Evolutionary conservation across 2,888 invertebrate species (phyloP).

Genomic region (Nineta flava): DNA sequence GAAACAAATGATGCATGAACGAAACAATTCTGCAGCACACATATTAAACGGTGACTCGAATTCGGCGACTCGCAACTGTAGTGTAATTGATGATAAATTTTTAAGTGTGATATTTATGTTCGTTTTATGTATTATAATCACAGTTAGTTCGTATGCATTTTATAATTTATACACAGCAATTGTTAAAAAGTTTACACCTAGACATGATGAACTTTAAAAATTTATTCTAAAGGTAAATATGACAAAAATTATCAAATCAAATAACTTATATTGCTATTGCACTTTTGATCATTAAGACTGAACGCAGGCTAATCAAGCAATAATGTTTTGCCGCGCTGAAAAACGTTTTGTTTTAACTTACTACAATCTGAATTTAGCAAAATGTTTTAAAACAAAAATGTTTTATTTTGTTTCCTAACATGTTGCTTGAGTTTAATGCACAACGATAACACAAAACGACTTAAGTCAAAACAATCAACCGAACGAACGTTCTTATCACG

Average conservation of each 20-base stretch:
- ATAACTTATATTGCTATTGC: no score
- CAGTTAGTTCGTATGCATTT: conserved; percentile 73
- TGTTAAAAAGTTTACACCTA: conserved; percentile 65
- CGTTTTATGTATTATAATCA: conserved; percentile 58
- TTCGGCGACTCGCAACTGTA: conserved; percentile 22
- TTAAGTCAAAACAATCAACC: no score
- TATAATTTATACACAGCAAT: conserved; percentile 69
- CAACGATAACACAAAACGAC: no score
- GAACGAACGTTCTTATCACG: no score
- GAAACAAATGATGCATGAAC: conserved; percentile 67
- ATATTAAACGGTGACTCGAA: conserved; percentile 25
- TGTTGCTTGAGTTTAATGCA: no score
- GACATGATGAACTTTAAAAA: conserved; percentile 61
- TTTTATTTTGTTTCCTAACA: no score
- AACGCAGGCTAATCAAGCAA: no score
- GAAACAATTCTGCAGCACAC: conserved; percentile 35
- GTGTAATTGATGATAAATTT: conserved; percentile 68
- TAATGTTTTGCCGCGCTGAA: no score
- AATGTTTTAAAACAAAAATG: no score
- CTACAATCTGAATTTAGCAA: no score
- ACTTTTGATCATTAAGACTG: no score
- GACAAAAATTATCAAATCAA: not conserved
- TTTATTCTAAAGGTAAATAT: not conserved
- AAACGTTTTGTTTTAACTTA: no score
- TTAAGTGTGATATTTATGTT: conserved; percentile 69